Evolutionary conservation across 2,888 invertebrate genomes (phyloP).

Genomic region (Theretra japonica): DNA sequence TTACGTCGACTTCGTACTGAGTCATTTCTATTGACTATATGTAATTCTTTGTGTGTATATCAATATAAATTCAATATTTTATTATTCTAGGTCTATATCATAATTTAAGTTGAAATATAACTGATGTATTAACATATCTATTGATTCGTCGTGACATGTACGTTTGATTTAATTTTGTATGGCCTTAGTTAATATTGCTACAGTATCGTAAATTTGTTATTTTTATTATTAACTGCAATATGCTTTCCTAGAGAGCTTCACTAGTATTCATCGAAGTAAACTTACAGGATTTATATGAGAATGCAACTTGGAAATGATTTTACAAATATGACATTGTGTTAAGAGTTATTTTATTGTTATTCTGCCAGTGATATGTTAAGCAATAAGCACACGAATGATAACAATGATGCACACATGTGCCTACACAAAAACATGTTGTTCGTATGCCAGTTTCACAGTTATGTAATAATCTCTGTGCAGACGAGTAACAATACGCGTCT

Average conservation of each 20-base stretch:
- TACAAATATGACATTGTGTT: background rate
- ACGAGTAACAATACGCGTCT: constrained; percentile 53
- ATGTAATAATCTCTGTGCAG: constrained; percentile 42
- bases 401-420: constrained; percentile 30
- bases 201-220: background rate
- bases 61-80: too few species aligned
- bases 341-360: constrained; percentile 20
- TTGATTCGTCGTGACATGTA: too few species aligned
- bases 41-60: background rate
- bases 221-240: background rate
- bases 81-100: too few species aligned
- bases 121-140: too few species aligned
- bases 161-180: background rate
- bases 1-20: background rate
- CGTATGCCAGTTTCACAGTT: constrained; percentile 40
- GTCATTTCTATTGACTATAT: background rate
- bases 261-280: constrained; percentile 17
- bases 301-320: constrained; percentile 3
- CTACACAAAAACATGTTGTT: constrained; percentile 27
- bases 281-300: background rate
- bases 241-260: background rate
- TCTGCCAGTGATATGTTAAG: constrained; percentile 19
- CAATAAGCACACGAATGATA: constrained; percentile 22
- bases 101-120: too few species aligned
- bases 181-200: background rate